Evolutionary conservation across 2,113 vertebrate species (phyloP), one percentile per base, ranked within the genome.

Genomic region (Silurus asotus): DNA sequence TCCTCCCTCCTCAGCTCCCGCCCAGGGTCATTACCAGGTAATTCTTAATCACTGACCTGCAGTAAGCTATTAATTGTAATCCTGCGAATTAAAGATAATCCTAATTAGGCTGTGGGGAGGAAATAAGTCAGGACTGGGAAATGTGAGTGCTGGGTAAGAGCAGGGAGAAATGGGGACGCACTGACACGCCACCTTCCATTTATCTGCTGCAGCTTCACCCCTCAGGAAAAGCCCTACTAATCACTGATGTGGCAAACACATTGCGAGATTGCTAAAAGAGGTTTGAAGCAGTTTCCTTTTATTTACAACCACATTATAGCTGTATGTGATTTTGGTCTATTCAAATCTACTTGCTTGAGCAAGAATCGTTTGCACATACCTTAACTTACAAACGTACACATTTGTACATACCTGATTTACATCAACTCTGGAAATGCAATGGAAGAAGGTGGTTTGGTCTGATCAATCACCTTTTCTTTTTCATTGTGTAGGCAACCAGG

Each of bases 41-140:
- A 92, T 91, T 92, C 90, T 89, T 92, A 91, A 93, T 92, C 91
- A 91, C 83, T 92, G 90, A 92, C 90, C 90, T 91, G 91, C 90
- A 91, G 88, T 90, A 92, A 91, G 91, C 89, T 90, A 91, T 93
- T 91, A 91, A 92, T 91, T 91, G 90, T 90, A 90, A 91, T 91
- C 87, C 89, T 92, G 90, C 82, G 84, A 92, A 91, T 91, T 90
- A 91, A 90, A 92, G 90, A 93, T 92, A 90, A 93, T 92, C 89
- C 87, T 91, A 91, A 91, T 93, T 93, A 91, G 90, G 87, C 80
- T 81, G 82, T 62, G 86, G 89, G 55, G 79, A 90, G 80, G 88
- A 88, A 87, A 88, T 91, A 91, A 91, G 88, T 91, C 90, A 89
- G 82, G 84, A 82, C 77, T 59, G 81, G 65, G 82, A 88, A 87